A percentile compares a stretch with the other conserved stretches of the same genome.
Evolutionary conservation across 2,113 vertebrate genomes (phyloP).

Genomic region (Lipophrys pholis): DNA sequence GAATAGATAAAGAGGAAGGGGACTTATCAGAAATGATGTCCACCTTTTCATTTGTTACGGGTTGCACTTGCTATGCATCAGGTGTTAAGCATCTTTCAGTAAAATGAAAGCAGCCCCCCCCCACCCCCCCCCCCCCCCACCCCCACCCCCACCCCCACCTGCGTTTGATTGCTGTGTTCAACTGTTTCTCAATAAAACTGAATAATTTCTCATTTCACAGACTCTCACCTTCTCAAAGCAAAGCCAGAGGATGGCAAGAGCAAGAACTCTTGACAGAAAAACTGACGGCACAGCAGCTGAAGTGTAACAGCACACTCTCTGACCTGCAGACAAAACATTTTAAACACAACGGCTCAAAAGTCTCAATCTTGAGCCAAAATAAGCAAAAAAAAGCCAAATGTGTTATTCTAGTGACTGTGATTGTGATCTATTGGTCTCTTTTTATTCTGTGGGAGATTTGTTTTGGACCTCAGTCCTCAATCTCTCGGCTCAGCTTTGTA

Average conservation of each 20-base stretch:
- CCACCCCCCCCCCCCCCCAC: too few relatives aligned
- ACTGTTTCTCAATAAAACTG: too few relatives aligned
- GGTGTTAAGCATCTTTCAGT: not conserved
- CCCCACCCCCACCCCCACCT: too few relatives aligned
- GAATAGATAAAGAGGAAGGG: not conserved
- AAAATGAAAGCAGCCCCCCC: too few relatives aligned
- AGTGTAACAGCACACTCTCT: conserved; percentile 20
- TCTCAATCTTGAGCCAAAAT: conserved; percentile 39
- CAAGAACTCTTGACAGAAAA: not conserved
- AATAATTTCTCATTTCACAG: conserved; percentile 1
- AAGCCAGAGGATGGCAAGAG: conserved; percentile 16
- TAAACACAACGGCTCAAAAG: conserved; percentile 20
- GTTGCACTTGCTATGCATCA: not conserved
- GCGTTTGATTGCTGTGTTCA: too few relatives aligned
- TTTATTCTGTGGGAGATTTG: not conserved
- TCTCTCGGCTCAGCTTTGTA: not conserved
- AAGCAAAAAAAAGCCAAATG: conserved; percentile 29
- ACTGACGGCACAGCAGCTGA: conserved; percentile 23
- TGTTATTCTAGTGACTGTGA: conserved; percentile 6
- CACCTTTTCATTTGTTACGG: conserved; percentile 1
- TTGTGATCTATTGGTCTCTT: conserved; percentile 10
- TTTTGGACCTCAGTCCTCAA: conserved; percentile 16
- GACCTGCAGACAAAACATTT: conserved; percentile 18
- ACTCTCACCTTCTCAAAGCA: not conserved
- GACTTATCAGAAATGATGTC: not conserved